These are phyloP conservation scores for Proctacanthus coquilletti DNA, from an alignment of 1,140 invertebrate genomes.

Conservation along the genomic window DNA sequence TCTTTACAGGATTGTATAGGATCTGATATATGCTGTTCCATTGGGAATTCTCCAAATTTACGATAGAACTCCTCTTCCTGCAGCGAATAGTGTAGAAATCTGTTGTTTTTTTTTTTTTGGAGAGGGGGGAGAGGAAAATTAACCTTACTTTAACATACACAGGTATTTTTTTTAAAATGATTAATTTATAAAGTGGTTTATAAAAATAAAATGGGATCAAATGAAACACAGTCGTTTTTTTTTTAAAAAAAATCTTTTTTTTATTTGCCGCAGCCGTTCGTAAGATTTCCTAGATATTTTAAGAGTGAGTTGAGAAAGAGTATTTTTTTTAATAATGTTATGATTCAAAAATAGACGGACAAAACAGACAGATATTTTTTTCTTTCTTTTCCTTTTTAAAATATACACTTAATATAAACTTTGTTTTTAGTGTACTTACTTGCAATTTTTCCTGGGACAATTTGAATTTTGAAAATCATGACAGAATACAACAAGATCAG, in stretches of 20 bases:
- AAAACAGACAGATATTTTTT: not conserved
- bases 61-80: constrained; percentile 65
- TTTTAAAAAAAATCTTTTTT: too few species aligned
- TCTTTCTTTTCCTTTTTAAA: too few species aligned
- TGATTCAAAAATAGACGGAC: not conserved
- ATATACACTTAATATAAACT: too few species aligned
- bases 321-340: too few species aligned
- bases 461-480: constrained; percentile 70
- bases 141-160: constrained; percentile 38
- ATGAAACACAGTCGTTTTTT: constrained; percentile 1
- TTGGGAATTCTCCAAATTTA: constrained; percentile 46
- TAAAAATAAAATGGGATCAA: not conserved
- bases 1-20: too few species aligned
- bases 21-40: constrained; percentile 23
- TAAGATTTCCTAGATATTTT: too few species aligned
- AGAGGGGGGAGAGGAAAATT: constrained; percentile 38
- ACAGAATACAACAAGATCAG: constrained; percentile 45
- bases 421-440: too few species aligned
- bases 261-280: too few species aligned
- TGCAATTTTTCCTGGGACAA: constrained; percentile 43
- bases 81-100: constrained; percentile 62
- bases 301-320: too few species aligned
- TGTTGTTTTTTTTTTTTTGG: too few species aligned
- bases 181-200: too few species aligned
- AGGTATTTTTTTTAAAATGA: too few species aligned